Base-by-base conservation (phyloP, 2,113 vertebrate species). In the Scopus umbretta region DNA sequence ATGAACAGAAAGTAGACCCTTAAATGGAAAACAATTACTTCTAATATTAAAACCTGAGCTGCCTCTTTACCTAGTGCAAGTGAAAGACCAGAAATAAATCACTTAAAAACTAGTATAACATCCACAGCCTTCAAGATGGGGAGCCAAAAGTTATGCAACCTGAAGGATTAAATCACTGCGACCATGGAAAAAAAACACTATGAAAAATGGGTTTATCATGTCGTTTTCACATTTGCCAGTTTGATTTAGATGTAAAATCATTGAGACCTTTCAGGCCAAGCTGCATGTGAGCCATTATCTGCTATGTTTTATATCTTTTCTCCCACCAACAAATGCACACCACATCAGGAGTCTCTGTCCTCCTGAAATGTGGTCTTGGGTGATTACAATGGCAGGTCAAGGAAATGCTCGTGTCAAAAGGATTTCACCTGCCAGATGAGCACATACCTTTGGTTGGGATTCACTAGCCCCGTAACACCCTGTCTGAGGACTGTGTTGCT, bases 241-340 rank as follows among this genome's bases (percentile, higher is more conserved):
- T 95, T 85, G 45, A 92, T 96, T 94, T 82, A 95, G 78, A 79
- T 73, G 32, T 90, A 97, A 95, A 97, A 95, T 92, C 52, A 97
- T 25, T 80, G 76, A 82, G 78, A 96, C 40, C 61, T 92, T 90
- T 71, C 86, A 96, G 87, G 74, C 86, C 83, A 93, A 88, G 34
- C 12, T 95, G 82, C 79, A 80, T 86, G 79, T 92, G 91, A 97
- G 79, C 42, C 26, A 42, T 71, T 88, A 71, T 89, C 87, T 97
- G 84, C 86, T 47, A 26, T 19, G 22, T 55, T 96, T 98, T 96
- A 71, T 90, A 87, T 79, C 90, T 91, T 73, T 29, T 55, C 76
- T 95, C 67, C 56, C n/a, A 92, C 29, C 36, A 78, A 27, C n/a
- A 79, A 76, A 47, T 1, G 25, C n/a, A 42, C 18, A 38, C 3